Base-by-base conservation (phyloP, 2,797 vertebrate genomes). In the Poecile montanus region DNA sequence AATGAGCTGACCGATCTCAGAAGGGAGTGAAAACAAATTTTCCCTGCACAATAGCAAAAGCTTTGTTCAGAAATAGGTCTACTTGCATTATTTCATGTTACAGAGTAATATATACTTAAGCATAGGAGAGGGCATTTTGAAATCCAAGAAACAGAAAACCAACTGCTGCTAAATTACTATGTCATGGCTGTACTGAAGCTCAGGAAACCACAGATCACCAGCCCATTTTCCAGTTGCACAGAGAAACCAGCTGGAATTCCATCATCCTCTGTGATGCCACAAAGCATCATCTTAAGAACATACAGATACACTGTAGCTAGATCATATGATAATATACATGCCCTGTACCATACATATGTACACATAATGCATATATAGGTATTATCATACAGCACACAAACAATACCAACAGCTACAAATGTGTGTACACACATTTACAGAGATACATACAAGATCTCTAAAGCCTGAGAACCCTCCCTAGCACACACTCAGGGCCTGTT, bases 1-100 rank as follows among this genome's bases (percentile, higher is more conserved):
- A 94, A 94, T 74, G 67, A 94, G 85, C 85, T 95, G 80, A 94
- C 72, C 83, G 73, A 40, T 53, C 62, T 57, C 57, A 96, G 60
- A 88, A 84, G 10, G 45, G 53, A 94, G 14, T 29, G 26, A 86
- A 89, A 92, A 20, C 48, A 81, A 95, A 82, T 57, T 93, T 86
- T 44, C 73, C 38, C 60, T 65, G 27, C 42, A 79, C 80, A 91
- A 76, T 9, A 81, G 34, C 16, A 2, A 86, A 86, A 82, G 57
- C 50, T 72, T 70, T 79, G n/a, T 32, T 71, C 19, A 63, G 50
- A 79, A 85, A 79, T 32, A 72, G 38, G n/a, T 47, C 30, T 86
- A 36, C 18, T 81, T 76, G 65, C 15, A 71, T 61, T 60, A 82
- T 61, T 93, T 62, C 36, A 7, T 61, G 44, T 27, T 86, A 77